Percentiles rank a stretch among this genome's conserved stretches.
These are phyloP conservation scores for Lasioglossum figueresi DNA, from an alignment of 2,888 invertebrate species.

Conservation along the genomic window DNA sequence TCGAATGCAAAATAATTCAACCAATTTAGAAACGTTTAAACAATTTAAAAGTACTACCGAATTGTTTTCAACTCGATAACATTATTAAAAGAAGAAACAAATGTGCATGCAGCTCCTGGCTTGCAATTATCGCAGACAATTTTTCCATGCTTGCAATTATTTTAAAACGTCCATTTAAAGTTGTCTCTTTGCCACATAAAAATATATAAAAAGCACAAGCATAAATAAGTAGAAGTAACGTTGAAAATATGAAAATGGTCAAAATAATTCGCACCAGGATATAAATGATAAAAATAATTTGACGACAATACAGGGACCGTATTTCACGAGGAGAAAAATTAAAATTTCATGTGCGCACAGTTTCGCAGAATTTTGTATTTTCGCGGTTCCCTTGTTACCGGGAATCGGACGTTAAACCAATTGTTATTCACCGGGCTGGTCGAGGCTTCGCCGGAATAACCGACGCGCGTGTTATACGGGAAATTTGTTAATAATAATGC, in stretches of 20 bases:
- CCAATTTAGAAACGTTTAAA: too few species aligned
- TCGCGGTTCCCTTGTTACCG: not conserved
- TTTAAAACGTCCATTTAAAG: not conserved
- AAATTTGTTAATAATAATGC: conserved; percentile 49
- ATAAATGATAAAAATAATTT: not conserved
- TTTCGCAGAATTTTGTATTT: not conserved
- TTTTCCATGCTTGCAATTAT: not conserved
- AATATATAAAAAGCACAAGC: not conserved
- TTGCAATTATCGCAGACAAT: not conserved
- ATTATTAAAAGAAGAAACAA: not conserved
- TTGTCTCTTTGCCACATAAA: not conserved
- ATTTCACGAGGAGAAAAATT: not conserved
- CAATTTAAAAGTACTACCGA: not conserved
- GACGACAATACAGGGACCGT: not conserved
- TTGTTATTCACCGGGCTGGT: not conserved
- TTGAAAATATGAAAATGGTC: not conserved
- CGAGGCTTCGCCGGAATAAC: conserved; percentile 6
- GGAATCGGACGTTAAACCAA: not conserved
- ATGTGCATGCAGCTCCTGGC: not conserved
- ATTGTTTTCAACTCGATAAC: not conserved
- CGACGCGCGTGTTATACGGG: not conserved
- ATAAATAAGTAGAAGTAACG: not conserved
- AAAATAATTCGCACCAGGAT: not conserved
- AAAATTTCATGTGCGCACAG: not conserved
- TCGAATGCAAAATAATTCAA: not conserved